phyloP scores from a whole-genome alignment of 2,888 invertebrate genomes.

The Dynastes tityus region DNA sequence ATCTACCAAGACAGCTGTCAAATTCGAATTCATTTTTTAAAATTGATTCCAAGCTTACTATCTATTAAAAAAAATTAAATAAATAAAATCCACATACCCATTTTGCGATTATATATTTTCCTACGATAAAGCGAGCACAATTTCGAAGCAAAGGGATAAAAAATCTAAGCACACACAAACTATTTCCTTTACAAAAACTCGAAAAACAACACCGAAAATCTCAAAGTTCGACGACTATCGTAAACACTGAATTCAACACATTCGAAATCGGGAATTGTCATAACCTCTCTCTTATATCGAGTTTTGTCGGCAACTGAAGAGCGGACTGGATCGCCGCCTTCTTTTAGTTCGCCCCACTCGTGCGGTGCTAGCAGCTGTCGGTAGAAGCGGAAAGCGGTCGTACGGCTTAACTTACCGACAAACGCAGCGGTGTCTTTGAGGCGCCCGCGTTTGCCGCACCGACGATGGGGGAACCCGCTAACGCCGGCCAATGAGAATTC shows the following conservation, averaged over 20 bases:
- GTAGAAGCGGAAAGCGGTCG: constrained; percentile 27
- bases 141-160: neutral
- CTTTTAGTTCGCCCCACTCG: constrained; percentile 47
- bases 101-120: constrained; percentile 16
- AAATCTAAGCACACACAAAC: constrained; percentile 24
- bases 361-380: neutral
- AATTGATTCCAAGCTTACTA: neutral
- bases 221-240: constrained; percentile 32
- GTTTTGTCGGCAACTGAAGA: constrained; percentile 47
- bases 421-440: constrained; percentile 20
- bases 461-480: constrained; percentile 22
- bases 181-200: constrained; percentile 8
- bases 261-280: constrained; percentile 37
- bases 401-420: neutral
- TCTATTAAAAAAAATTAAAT: neutral
- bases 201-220: constrained; percentile 8
- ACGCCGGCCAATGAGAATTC: constrained; percentile 48
- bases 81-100: constrained; percentile 32
- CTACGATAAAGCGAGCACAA: constrained; percentile 5
- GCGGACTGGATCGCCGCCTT: constrained; percentile 31
- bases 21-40: constrained; percentile 11
- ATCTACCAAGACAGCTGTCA: constrained; percentile 20
- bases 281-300: constrained; percentile 16
- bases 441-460: constrained; percentile 46
- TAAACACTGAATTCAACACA: constrained; percentile 31